These are phyloP conservation scores for Alexandromys fortis DNA, from an alignment of 2,113 vertebrate genomes.

Conservation along the genomic window DNA sequence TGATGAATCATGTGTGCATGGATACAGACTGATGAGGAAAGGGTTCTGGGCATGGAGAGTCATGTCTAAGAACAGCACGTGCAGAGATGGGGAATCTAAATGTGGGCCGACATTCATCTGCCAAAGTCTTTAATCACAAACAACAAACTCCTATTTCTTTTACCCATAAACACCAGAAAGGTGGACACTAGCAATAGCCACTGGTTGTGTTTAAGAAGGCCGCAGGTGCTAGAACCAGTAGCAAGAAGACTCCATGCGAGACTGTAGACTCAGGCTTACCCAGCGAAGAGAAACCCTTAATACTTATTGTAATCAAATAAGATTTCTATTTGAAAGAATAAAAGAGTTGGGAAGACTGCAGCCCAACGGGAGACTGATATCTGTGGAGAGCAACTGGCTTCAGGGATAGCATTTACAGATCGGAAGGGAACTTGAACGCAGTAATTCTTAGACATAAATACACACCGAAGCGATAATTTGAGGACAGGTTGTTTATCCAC, in stretches of 20 bases:
- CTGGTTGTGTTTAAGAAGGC: not conserved
- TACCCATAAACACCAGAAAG: not conserved
- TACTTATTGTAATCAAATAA: not conserved
- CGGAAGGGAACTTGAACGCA: not conserved
- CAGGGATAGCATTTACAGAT: not conserved
- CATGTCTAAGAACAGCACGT: not conserved
- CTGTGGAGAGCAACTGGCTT: not conserved
- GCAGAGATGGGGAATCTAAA: not conserved
- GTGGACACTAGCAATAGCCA: not conserved
- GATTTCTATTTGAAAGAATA: not conserved
- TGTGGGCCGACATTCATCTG: not conserved
- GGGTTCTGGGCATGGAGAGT: not conserved
- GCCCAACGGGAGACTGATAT: not conserved
- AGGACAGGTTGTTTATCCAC: not conserved
- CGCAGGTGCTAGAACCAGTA: not conserved
- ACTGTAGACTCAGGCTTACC: not conserved
- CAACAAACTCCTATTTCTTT: not conserved
- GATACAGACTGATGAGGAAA: not conserved
- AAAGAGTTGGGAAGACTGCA: not conserved
- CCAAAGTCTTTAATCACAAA: not conserved
- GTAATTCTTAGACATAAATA: not conserved
- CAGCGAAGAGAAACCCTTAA: not conserved
- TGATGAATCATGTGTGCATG: not conserved
- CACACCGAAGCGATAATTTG: not conserved
- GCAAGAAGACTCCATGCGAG: not conserved